phyloP scores from a whole-genome alignment of 2,113 vertebrate species.

The Diadophis punctatus region DNA sequence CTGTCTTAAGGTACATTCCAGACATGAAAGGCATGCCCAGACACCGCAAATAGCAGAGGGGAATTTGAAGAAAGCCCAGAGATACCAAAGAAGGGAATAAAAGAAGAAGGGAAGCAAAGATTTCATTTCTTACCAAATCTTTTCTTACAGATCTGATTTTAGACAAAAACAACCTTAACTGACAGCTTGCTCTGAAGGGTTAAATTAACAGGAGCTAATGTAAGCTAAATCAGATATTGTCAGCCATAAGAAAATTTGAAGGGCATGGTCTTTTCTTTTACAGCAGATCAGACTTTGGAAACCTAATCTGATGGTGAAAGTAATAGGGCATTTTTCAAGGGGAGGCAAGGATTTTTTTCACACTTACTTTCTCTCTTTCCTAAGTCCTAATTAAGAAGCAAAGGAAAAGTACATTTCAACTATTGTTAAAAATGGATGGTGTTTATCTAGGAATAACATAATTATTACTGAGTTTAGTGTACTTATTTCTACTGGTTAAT shows the following conservation, averaged over 20 bases:
- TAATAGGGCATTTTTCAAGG: accelerated
- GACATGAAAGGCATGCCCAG: conserved; percentile 65
- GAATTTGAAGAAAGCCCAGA: conserved; percentile 36
- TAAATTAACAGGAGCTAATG: conserved; percentile 1
- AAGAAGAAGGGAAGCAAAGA: conserved; percentile 1
- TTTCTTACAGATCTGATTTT: conserved; percentile 11
- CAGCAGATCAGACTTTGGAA: accelerated
- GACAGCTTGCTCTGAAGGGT: background rate
- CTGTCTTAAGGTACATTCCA: conserved; percentile 69
- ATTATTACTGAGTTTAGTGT: accelerated
- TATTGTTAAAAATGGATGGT: background rate
- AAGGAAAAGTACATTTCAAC: accelerated
- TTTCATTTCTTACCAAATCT: background rate
- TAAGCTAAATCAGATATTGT: background rate
- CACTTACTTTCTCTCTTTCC: background rate
- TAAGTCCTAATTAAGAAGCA: background rate
- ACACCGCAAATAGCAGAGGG: conserved; percentile 49
- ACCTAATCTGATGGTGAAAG: background rate
- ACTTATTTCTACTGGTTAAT: accelerated
- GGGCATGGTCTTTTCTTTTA: background rate
- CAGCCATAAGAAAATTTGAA: background rate
- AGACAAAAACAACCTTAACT: conserved; percentile 1
- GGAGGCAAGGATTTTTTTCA: background rate
- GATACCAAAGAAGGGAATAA: background rate
- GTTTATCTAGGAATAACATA: accelerated